Base-by-base conservation (phyloP, 2,888 invertebrate genomes). In the Eupithecia dodoneata region DNA sequence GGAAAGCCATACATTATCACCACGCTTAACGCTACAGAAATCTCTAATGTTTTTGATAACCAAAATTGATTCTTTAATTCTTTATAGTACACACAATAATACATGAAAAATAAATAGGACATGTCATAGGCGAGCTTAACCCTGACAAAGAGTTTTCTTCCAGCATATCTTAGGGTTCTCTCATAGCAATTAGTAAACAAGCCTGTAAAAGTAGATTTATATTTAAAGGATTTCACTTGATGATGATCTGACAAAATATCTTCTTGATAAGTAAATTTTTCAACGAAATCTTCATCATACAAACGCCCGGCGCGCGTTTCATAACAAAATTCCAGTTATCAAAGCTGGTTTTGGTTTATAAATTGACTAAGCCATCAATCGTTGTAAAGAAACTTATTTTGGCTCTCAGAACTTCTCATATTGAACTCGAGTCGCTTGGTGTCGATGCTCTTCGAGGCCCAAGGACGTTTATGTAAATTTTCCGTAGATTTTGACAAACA, bases 371-470 rank as follows among this genome's bases (percentile, higher is more conserved):
- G 71, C 73, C 73, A 73, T 75, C 41, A 70, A 69, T 71, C 42
- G 63, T 18, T 47, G 69, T 75, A 73, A 71, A 71, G 66, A 72
- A 63, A 70, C 47, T 71, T 47, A 70, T 49, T 55, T 73, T 73
- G 44, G 63, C 65, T 72, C 63, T 76, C 76, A 70, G 42, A 72
- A 74, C 30, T 44, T 13, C 71, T 55, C 41, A 73, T 72, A 76
- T 44, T 79, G 70, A 42, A 59, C 10, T 18, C 47, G 55, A 75
- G 70, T 71, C 80, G 75, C 81, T 83, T 71, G 78, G 82, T 82
- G 88, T 88, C 88, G 84, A 86, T 78, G 86, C 81, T 86, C 88
- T 84, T 77, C 74, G 71, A 74, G 71, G 80, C 82, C 82, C 89
- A 88, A 88, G 88, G 88, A 85, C 89, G 82, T n/a, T 76, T 71